These are phyloP conservation scores for Sycophaga agraensis DNA, from an alignment of 1,140 invertebrate species.

Conservation along the genomic window DNA sequence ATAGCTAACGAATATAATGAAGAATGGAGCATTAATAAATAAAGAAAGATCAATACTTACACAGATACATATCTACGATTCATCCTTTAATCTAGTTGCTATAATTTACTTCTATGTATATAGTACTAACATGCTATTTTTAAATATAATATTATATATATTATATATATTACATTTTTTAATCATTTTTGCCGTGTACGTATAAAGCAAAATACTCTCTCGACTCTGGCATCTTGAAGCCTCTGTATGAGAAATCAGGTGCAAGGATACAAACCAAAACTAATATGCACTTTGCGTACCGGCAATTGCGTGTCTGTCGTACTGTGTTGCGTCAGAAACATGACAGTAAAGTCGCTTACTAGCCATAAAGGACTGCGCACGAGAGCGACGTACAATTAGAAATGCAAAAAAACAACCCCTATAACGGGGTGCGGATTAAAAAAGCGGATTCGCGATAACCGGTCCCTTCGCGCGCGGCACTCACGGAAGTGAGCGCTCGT, in stretches of 20 bases:
- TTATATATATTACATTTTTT: neutral
- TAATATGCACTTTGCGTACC: no score
- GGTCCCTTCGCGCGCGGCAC: neutral
- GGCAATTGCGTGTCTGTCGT: no score
- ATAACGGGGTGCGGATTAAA: neutral
- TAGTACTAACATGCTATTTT: neutral
- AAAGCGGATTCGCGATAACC: slow-evolving; percentile 25
- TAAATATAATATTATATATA: neutral
- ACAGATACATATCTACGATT: neutral
- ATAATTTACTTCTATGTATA: slow-evolving; percentile 1
- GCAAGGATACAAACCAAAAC: no score
- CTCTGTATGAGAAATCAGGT: no score
- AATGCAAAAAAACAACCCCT: neutral
- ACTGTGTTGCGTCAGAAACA: no score
- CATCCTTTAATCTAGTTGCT: neutral
- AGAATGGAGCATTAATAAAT: neutral
- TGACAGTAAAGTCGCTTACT: no score
- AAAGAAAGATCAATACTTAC: neutral
- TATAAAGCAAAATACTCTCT: no score
- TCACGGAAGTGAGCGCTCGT: no score
- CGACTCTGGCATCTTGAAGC: no score
- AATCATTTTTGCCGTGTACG: neutral
- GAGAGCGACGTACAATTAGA: no score
- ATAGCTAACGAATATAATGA: no score
- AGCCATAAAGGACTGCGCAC: no score